A percentile compares a stretch with the other conserved stretches of the same genome.
Conservation (phyloP, 2,888 invertebrate genomes). For the Cordilura impudica region DNA sequence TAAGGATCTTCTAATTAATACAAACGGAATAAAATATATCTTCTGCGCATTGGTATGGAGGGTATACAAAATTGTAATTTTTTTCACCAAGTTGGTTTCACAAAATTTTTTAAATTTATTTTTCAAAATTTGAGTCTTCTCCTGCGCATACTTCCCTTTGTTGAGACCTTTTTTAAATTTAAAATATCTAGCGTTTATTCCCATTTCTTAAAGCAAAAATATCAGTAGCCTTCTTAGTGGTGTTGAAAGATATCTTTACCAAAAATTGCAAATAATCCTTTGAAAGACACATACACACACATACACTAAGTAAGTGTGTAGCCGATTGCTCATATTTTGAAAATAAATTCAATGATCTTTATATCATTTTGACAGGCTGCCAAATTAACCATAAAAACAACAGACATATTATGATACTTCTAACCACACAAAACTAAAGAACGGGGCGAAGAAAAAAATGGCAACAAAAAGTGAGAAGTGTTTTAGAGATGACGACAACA, state of each 20-base stretch:
- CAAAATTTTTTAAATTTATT: background rate
- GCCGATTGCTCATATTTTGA: background rate
- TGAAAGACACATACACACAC: too few species aligned
- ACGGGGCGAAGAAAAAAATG: background rate
- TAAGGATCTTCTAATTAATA: too few species aligned
- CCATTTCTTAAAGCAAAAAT: background rate
- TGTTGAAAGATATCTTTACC: background rate
- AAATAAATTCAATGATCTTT: constrained; percentile 41
- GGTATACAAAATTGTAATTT: too few species aligned
- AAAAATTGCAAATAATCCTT: constrained; percentile 44
- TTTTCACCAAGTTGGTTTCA: background rate
- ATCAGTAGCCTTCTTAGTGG: background rate
- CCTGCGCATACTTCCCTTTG: background rate
- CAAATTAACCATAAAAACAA: constrained; percentile 60
- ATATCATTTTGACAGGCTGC: constrained; percentile 61
- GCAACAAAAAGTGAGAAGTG: constrained; percentile 40
- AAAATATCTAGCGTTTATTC: background rate
- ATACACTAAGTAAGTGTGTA: too few species aligned
- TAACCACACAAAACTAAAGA: constrained; percentile 34
- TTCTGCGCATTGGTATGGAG: too few species aligned
- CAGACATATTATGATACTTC: constrained; percentile 47
- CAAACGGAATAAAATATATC: too few species aligned
- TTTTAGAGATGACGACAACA: constrained; percentile 59
- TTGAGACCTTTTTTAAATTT: background rate
- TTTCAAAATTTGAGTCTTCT: background rate